phyloP scores from a whole-genome alignment of 2,888 invertebrate species.

The Syrphus vitripennis region DNA sequence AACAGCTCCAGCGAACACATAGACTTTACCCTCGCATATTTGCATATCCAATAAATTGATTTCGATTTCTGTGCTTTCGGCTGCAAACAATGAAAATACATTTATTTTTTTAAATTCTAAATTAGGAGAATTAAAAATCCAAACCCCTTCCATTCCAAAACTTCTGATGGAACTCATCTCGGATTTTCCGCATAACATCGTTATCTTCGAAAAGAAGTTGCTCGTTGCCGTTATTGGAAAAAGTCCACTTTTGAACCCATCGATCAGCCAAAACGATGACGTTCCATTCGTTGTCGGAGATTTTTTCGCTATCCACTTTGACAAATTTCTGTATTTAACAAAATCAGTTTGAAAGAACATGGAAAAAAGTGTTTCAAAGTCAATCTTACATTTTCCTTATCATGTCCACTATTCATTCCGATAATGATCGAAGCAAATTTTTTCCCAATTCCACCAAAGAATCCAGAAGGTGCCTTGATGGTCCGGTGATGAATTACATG shows the following conservation, averaged over 20 bases:
- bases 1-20: slow-evolving; percentile 88
- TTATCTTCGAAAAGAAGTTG: slow-evolving; percentile 87
- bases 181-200: slow-evolving; percentile 87
- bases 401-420: slow-evolving; percentile 78
- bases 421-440: slow-evolving; percentile 81
- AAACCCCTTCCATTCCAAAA: slow-evolving; percentile 84
- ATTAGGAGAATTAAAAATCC: neutral
- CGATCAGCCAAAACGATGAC: slow-evolving; percentile 90
- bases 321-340: slow-evolving; percentile 83
- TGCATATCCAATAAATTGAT: slow-evolving; percentile 91
- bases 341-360: neutral
- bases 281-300: slow-evolving; percentile 81
- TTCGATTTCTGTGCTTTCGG: slow-evolving; percentile 85
- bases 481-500: slow-evolving; percentile 86
- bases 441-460: slow-evolving; percentile 94
- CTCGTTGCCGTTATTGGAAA: slow-evolving; percentile 85
- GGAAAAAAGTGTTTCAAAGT: neutral
- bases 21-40: slow-evolving; percentile 84
- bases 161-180: slow-evolving; percentile 86
- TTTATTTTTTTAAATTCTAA: neutral
- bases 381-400: slow-evolving; percentile 79
- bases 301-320: slow-evolving; percentile 84
- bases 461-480: slow-evolving; percentile 89
- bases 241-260: slow-evolving; percentile 91
- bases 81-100: slow-evolving; percentile 35